Base-by-base conservation (phyloP, 2,888 invertebrate species). In the Apamea monoglypha region DNA sequence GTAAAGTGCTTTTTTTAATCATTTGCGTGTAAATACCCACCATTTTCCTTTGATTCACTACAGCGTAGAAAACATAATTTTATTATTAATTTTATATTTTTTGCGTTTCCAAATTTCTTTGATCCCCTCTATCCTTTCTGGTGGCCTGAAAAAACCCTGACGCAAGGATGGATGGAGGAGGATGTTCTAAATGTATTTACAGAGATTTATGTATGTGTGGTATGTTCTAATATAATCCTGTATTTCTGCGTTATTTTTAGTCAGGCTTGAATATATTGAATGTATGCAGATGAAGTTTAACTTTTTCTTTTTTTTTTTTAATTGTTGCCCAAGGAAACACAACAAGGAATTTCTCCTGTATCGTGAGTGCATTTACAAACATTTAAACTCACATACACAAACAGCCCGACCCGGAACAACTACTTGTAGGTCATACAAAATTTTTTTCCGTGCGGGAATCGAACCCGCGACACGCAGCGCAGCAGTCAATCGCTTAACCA, bases 151-250 rank as follows among this genome's bases (percentile, higher is more conserved):
- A 85, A 79, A 81, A 72, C 76, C 76, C 64, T 85, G 79, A 74
- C 72, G 32, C 21, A 74, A 69, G 47, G 61, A 74, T 86, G 53
- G 68, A 82, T 78, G 47, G 64, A 18, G n/a, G 12, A 61, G 56
- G n/a, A 75, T 69, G 72, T 69, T 63, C 29, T 66, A 56, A 78
- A 83, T 79, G 72, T 83, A 25, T 87, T 77, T n/a, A 74, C 66
- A 63, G 44, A 80, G 80, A 83, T 79, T 86, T 82, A 86, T 75
- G 72, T 82, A 86, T 75, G 72, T 18, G 36, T 36, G 36, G 40
- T 63, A 72, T 69, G 40, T 76, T 66, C 21, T 67, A 18, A 72
- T 78, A 76, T 78, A 44, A 74, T 80, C 67, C 67, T 68, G 74
- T 76, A 18, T 63, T 72, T 64, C 29, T n/a, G 36, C n/a, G 32